Conservation (phyloP, 1,140 invertebrate species). For the Probaryconus sp. region DNA sequence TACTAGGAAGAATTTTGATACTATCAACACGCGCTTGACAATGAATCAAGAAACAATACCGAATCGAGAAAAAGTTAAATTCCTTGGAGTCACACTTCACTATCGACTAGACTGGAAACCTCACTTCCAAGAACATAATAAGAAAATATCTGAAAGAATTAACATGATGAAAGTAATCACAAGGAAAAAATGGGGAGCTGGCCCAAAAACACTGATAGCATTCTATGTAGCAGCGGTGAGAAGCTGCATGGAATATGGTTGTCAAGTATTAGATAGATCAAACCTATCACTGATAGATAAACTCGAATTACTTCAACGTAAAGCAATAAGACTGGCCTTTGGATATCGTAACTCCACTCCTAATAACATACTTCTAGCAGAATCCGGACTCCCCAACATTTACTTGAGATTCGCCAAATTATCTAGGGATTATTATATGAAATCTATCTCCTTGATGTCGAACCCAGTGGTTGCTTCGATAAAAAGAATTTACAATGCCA, state of each 20-base stretch:
- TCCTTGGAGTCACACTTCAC: slow-evolving; percentile 5
- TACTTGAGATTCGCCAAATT: neutral
- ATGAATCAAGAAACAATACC: neutral
- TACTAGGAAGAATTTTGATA: no score
- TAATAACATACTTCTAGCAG: slow-evolving; percentile 16
- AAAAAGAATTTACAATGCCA: slow-evolving; percentile 1
- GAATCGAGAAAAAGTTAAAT: neutral
- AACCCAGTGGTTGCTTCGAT: slow-evolving; percentile 14
- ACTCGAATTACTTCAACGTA: slow-evolving; percentile 6
- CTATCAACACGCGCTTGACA: no score
- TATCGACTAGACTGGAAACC: slow-evolving; percentile 13
- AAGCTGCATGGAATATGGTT: neutral
- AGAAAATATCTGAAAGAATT: neutral
- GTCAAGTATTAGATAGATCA: neutral
- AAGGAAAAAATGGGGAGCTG: neutral
- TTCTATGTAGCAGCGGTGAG: slow-evolving; percentile 1
- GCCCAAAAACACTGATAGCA: neutral
- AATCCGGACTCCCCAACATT: slow-evolving; percentile 11
- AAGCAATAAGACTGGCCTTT: slow-evolving; percentile 7
- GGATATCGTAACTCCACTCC: slow-evolving; percentile 27
- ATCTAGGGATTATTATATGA: slow-evolving; percentile 9
- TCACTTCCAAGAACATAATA: neutral
- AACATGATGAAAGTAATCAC: neutral
- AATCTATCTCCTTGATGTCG: neutral
- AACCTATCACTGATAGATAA: neutral